Base-by-base conservation (phyloP, 2,888 invertebrate genomes). In the Synanthedon vespiformis region DNA sequence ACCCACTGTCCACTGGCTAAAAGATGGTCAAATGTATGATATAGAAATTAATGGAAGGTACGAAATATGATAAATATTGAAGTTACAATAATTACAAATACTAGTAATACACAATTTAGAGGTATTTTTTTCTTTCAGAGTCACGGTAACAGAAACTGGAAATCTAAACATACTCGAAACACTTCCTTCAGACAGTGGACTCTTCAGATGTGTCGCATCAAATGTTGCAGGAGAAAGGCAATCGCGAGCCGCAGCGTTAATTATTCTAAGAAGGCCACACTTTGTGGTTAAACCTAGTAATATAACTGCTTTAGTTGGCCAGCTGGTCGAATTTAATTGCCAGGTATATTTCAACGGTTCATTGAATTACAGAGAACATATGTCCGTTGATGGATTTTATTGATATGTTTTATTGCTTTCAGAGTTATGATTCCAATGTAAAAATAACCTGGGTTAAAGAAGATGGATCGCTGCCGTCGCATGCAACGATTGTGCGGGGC, bases 1-100 rank as follows among this genome's bases (percentile, higher is more conserved):
- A 74, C 98, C 99, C 22, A 92, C 92, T 48, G 91, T 99, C 52
- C 90, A 93, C 67, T 99, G 99, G 99, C 91, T 94, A 69, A 97
- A 95, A 85, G 90, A 92, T 70, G 91, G 90, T 50, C 89, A 90
- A 61, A 68, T 77, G 49, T 88, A 90, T 64, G 91, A 92, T 61
- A 79, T 90, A 56, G 91, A 91, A 75, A 83, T 89, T 49, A 90
- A 89, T 67, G 91, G 90, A 75, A 89, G 91, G 91, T 91, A 78
- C 10, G 2, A 34, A 44, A 13, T 44, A 2, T 13, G 2, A 12
- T 0, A 13, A 34, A 34, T 8, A 34, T 5, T 34, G 34, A 10
- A 10, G 10, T 34, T 8, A 10, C 34, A 34, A 2, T 34, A 34
- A 10, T 44, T 5, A 44, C 5, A 44, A 44, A 44, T 13, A 10